Evolutionary conservation across 37 sponge, comb jelly and placozoan species (phyloP).

Genomic region (Axinella damicornis): DNA sequence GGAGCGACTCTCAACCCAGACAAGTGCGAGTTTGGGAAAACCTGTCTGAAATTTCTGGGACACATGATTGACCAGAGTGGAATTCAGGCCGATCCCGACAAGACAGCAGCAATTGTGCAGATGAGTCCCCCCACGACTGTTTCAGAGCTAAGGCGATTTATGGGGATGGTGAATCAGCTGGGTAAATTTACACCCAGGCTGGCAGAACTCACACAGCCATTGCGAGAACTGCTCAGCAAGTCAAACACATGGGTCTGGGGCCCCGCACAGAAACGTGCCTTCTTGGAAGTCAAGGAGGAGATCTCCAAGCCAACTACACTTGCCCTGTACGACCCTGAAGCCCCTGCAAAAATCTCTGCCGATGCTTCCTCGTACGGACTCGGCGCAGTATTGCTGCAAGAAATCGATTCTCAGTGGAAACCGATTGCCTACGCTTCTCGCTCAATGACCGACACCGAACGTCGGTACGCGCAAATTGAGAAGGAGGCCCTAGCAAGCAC

Average conservation of each 20-base stretch:
- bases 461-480: slow-evolving; percentile 25
- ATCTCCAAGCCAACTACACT: slow-evolving; percentile 3
- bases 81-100: slow-evolving; percentile 29
- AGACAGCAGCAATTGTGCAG: not conserved
- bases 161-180: slow-evolving; percentile 52
- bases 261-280: slow-evolving; percentile 13
- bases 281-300: slow-evolving; percentile 5
- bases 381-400: slow-evolving; percentile 39
- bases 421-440: slow-evolving; percentile 45
- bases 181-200: slow-evolving; percentile 25
- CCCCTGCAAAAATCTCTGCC: slow-evolving; percentile 8
- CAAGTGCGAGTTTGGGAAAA: slow-evolving; percentile 31
- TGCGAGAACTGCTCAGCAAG: slow-evolving; percentile 32
- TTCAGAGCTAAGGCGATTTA: slow-evolving; percentile 15
- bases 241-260: slow-evolving; percentile 20
- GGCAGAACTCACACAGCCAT: slow-evolving; percentile 28
- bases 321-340: slow-evolving; percentile 7
- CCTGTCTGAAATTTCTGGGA: slow-evolving; percentile 26
- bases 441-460: slow-evolving; percentile 38
- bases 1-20: slow-evolving; percentile 32
- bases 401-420: slow-evolving; percentile 15
- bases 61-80: slow-evolving; percentile 34
- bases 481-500: slow-evolving; percentile 30
- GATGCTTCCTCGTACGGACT: slow-evolving; percentile 54
- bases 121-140: not conserved